phyloP scores from a whole-genome alignment of 1,140 invertebrate species.

The Palaemon carinicauda region DNA sequence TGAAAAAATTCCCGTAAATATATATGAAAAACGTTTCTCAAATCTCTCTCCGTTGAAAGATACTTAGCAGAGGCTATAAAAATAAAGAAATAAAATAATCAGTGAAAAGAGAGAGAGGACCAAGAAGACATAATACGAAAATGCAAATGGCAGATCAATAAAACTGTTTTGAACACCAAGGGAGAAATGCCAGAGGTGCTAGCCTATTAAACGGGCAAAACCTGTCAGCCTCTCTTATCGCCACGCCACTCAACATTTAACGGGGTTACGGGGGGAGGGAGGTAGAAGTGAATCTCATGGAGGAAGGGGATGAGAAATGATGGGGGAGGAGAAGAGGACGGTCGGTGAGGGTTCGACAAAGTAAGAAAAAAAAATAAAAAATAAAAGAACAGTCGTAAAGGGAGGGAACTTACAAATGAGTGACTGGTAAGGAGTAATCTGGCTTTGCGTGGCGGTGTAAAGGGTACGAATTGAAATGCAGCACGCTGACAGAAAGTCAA shows the following conservation, averaged over 20 bases:
- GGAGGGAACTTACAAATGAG: no score
- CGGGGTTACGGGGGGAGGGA: background rate
- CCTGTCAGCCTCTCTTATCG: background rate
- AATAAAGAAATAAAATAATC: background rate
- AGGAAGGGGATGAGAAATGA: background rate
- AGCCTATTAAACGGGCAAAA: background rate
- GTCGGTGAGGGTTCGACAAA: background rate
- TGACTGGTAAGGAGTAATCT: no score
- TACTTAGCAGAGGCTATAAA: background rate
- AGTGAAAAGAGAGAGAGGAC: background rate
- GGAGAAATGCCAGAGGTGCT: background rate
- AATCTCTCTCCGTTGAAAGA: background rate
- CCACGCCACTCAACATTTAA: no score
- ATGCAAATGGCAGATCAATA: conserved; percentile 19
- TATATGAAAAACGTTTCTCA: background rate
- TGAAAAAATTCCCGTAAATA: background rate
- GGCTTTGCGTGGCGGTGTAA: no score
- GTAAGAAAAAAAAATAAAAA: background rate
- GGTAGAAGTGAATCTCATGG: background rate
- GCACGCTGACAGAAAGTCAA: no score
- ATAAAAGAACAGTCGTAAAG: no score
- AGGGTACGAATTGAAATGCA: no score
- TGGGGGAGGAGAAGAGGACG: background rate
- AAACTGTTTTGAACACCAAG: conserved; percentile 15
- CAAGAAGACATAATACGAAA: background rate